Conservation (phyloP, 2,797 vertebrate genomes). For the Poeciliopsis gracilis region DNA sequence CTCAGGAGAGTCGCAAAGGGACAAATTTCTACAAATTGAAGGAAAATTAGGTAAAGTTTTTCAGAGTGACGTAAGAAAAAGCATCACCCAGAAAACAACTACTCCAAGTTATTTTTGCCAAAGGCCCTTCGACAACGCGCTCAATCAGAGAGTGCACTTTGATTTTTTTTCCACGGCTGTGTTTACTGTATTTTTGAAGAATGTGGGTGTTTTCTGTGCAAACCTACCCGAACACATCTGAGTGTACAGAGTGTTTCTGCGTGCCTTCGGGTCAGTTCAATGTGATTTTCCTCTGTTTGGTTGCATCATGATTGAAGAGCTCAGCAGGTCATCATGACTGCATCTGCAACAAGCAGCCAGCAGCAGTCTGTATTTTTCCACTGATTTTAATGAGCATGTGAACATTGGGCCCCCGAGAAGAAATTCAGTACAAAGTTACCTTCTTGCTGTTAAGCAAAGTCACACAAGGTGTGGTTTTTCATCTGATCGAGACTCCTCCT, state of each 20-base stretch:
- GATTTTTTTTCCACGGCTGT: not conserved
- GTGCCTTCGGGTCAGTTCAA: slow-evolving; percentile 27
- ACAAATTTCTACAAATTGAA: not conserved
- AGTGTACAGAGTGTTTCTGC: slow-evolving; percentile 1
- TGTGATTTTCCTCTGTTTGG: slow-evolving; percentile 29
- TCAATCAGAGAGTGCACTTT: not conserved
- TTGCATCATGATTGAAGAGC: slow-evolving; percentile 59
- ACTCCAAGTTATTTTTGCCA: not conserved
- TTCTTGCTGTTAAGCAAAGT: slow-evolving; percentile 18
- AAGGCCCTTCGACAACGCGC: not conserved
- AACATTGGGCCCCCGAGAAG: slow-evolving; percentile 11
- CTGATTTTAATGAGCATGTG: slow-evolving; percentile 55
- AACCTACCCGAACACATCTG: not conserved
- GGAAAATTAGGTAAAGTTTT: not conserved
- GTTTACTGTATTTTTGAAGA: not conserved
- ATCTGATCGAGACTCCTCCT: slow-evolving; percentile 14
- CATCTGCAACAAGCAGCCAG: slow-evolving; percentile 52
- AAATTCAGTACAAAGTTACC: slow-evolving; percentile 16
- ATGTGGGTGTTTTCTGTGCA: too few species aligned
- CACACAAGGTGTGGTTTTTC: slow-evolving; percentile 24
- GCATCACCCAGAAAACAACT: not conserved
- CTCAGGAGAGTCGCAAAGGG: not conserved
- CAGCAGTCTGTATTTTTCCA: slow-evolving; percentile 65
- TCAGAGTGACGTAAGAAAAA: not conserved
- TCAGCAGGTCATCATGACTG: slow-evolving; percentile 51